These are phyloP conservation scores for Calidris pygmaea DNA, from an alignment of 2,113 vertebrate genomes.

Conservation along the genomic window DNA sequence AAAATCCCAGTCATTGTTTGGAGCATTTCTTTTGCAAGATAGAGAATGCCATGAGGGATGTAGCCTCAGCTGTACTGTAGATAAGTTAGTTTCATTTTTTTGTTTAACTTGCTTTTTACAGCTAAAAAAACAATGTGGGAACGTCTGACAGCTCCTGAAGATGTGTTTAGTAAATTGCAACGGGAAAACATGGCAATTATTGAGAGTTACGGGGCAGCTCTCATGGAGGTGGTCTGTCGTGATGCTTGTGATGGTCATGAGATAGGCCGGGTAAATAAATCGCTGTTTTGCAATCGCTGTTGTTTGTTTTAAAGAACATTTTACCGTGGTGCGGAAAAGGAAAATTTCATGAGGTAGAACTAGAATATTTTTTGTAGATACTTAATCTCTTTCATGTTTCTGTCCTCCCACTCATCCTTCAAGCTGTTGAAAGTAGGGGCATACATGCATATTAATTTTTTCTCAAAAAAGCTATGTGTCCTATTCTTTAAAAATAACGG, in stretches of 20 bases:
- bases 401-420: neutral
- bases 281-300: neutral
- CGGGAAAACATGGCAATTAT: constrained; percentile 93
- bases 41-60: neutral
- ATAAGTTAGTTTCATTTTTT: neutral
- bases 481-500: neutral
- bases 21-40: neutral
- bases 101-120: constrained; percentile 42
- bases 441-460: neutral
- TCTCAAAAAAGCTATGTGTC: neutral
- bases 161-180: constrained; percentile 93
- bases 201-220: constrained; percentile 91
- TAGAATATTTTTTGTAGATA: neutral
- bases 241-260: constrained; percentile 97
- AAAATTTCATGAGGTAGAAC: neutral
- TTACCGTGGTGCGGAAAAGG: neutral
- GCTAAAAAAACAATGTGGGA: constrained; percentile 94
- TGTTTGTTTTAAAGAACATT: neutral
- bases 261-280: constrained; percentile 85
- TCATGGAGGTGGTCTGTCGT: constrained; percentile 97
- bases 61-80: neutral
- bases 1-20: neutral
- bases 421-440: neutral
- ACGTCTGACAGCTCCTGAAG: constrained; percentile 93
- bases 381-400: neutral